A percentile compares a stretch with the other conserved stretches of the same genome.
Evolutionary conservation across 2,113 vertebrate species (phyloP).

Genomic region (Epinephelus fuscoguttatus): DNA sequence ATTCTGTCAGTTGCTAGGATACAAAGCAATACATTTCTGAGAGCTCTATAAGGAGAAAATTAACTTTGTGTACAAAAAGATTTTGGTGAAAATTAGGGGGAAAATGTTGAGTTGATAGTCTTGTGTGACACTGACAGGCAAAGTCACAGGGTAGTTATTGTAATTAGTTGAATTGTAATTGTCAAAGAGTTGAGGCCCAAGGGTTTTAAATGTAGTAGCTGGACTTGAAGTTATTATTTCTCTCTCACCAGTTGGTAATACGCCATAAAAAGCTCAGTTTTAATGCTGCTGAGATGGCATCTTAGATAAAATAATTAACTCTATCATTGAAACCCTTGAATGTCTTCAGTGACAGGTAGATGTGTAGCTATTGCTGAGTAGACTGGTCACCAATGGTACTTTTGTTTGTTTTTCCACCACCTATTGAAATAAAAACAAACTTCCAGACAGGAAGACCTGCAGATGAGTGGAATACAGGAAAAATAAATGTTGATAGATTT

Average conservation of each 20-base stretch:
- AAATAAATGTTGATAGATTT: conserved; percentile 19
- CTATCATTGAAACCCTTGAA: conserved; percentile 20
- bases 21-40: conserved; percentile 71
- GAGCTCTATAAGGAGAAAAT: conserved; percentile 50
- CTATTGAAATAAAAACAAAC: conserved; percentile 26
- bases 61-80: conserved; percentile 65
- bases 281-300: neutral
- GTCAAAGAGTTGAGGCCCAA: neutral
- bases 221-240: neutral
- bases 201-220: neutral
- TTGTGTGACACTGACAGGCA: conserved; percentile 25
- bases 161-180: neutral
- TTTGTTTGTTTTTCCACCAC: neutral
- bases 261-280: conserved; percentile 6
- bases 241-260: neutral
- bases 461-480: conserved; percentile 22
- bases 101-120: neutral
- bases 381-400: neutral
- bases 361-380: conserved; percentile 4
- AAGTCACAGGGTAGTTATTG: conserved; percentile 26
- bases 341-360: conserved; percentile 11
- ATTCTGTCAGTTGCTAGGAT: conserved; percentile 74
- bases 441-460: conserved; percentile 8
- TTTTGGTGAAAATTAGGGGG: conserved; percentile 10
- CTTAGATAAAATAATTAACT: conserved; percentile 26